phyloP scores from a whole-genome alignment of 2,797 vertebrate genomes.

The Fistularia commersonii region DNA sequence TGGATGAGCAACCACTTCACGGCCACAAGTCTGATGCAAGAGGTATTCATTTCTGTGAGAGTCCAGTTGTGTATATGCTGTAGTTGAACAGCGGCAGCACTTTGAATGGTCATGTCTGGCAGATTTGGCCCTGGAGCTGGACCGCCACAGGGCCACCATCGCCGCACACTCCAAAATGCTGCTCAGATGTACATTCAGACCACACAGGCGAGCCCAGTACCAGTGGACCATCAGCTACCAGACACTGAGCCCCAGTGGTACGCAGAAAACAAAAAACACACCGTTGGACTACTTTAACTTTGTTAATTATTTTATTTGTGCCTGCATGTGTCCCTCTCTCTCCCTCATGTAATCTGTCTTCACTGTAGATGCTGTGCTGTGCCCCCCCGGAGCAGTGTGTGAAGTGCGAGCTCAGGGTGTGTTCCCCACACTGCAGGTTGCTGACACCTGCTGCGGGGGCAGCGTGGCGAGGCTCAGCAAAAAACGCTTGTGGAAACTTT shows the following conservation, averaged over 20 bases:
- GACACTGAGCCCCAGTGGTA: conserved; percentile 74
- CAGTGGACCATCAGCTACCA: conserved; percentile 84
- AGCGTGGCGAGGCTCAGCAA: conserved; percentile 74
- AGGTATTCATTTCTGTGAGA: conserved; percentile 60
- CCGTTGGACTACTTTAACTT: background rate
- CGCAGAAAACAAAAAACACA: background rate
- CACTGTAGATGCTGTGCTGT: conserved; percentile 47
- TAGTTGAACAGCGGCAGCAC: background rate
- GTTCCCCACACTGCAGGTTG: conserved; percentile 79
- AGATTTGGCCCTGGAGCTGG: conserved; percentile 79
- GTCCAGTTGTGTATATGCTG: background rate
- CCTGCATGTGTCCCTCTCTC: conserved; percentile 40
- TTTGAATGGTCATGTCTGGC: background rate
- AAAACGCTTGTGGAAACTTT: conserved; percentile 81
- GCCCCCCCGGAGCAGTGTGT: conserved; percentile 69
- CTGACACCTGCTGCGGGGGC: conserved; percentile 73
- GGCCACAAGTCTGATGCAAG: conserved; percentile 34
- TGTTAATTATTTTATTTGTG: too few species aligned
- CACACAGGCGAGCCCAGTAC: conserved; percentile 68
- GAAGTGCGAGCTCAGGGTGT: conserved; percentile 71
- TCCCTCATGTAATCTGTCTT: background rate
- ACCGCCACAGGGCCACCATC: conserved; percentile 71
- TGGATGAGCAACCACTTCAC: conserved; percentile 41
- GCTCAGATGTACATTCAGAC: conserved; percentile 70
- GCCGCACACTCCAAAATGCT: conserved; percentile 73